A percentile compares a stretch with the other conserved stretches of the same genome.
phyloP scores from a whole-genome alignment of 1,140 invertebrate genomes.

The Diachasma alloeum region DNA sequence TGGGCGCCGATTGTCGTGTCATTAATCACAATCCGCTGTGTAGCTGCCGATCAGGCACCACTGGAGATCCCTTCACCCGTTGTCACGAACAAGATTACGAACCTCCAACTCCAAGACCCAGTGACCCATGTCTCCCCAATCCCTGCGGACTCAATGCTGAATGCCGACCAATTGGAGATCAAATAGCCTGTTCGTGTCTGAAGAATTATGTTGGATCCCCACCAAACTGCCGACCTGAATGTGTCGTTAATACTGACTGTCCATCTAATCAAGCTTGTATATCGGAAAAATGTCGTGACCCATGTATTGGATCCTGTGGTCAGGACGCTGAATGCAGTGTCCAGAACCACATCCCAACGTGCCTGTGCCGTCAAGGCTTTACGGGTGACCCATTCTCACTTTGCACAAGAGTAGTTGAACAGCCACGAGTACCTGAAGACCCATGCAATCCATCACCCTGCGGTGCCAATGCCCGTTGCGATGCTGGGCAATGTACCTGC shows the following conservation, averaged over 20 bases:
- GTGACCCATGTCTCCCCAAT: slow-evolving; percentile 61
- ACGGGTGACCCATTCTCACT: slow-evolving; percentile 73
- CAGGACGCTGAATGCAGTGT: slow-evolving; percentile 75
- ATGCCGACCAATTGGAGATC: slow-evolving; percentile 63
- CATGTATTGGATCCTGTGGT: slow-evolving; percentile 76
- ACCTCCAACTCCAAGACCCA: slow-evolving; percentile 36
- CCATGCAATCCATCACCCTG: slow-evolving; percentile 84
- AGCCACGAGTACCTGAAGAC: slow-evolving; percentile 63
- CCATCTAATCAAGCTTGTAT: slow-evolving; percentile 67
- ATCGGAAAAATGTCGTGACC: slow-evolving; percentile 74
- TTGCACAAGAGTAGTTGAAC: slow-evolving; percentile 65
- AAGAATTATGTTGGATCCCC: slow-evolving; percentile 66
- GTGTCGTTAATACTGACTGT: slow-evolving; percentile 67
- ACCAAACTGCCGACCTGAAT: slow-evolving; percentile 69
- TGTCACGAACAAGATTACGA: slow-evolving; percentile 58
- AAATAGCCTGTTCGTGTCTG: slow-evolving; percentile 69
- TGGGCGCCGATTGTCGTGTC: slow-evolving; percentile 78
- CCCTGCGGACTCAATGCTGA: slow-evolving; percentile 68
- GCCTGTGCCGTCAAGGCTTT: slow-evolving; percentile 71
- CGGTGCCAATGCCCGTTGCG: slow-evolving; percentile 77
- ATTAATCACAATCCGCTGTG: slow-evolving; percentile 80
- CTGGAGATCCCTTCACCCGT: slow-evolving; percentile 77
- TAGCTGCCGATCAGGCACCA: slow-evolving; percentile 72
- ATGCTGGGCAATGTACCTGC: slow-evolving; percentile 79
- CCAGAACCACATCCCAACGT: slow-evolving; percentile 80